Percentiles rank a stretch among this genome's conserved stretches.
phyloP scores from a whole-genome alignment of 2,113 vertebrate species.

The Lepisosteus osseus region DNA sequence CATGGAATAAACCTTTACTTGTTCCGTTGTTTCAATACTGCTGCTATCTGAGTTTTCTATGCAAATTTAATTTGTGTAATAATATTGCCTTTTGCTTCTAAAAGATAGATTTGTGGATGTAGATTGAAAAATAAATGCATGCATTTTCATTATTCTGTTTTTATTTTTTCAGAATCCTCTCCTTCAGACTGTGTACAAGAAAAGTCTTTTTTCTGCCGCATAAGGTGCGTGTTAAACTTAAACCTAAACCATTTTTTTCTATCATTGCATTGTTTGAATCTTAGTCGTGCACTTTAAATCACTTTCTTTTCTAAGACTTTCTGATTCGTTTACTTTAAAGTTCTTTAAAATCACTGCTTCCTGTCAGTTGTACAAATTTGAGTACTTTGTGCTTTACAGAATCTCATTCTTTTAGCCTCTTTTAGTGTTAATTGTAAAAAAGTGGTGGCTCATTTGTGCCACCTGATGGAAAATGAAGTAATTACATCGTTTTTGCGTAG shows the following conservation, averaged over 20 bases:
- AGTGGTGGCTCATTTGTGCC: neutral
- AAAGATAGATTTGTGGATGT: neutral
- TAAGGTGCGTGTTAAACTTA: slow-evolving; percentile 70
- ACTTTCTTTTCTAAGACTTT: slow-evolving; percentile 13
- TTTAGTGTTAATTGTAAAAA: neutral
- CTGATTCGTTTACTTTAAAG: slow-evolving; percentile 19
- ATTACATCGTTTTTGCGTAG: neutral
- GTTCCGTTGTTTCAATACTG: too few relatives aligned
- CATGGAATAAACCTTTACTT: too few relatives aligned
- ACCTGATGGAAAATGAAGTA: neutral
- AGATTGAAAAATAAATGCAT: neutral
- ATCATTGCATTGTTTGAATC: slow-evolving; percentile 36
- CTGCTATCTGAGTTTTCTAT: neutral
- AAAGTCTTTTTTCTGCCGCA: slow-evolving; percentile 94
- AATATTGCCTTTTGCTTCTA: neutral
- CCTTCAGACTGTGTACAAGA: slow-evolving; percentile 82
- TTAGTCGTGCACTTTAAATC: neutral
- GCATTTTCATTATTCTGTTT: slow-evolving; percentile 18
- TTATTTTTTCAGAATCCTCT: slow-evolving; percentile 70
- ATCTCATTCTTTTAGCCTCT: neutral
- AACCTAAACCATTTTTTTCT: slow-evolving; percentile 42
- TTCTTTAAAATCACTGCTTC: neutral
- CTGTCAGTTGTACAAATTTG: neutral
- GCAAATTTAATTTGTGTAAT: neutral
- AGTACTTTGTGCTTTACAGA: neutral